Base-by-base conservation (phyloP, 1,140 invertebrate genomes). In the Globodera rostochiensis region DNA sequence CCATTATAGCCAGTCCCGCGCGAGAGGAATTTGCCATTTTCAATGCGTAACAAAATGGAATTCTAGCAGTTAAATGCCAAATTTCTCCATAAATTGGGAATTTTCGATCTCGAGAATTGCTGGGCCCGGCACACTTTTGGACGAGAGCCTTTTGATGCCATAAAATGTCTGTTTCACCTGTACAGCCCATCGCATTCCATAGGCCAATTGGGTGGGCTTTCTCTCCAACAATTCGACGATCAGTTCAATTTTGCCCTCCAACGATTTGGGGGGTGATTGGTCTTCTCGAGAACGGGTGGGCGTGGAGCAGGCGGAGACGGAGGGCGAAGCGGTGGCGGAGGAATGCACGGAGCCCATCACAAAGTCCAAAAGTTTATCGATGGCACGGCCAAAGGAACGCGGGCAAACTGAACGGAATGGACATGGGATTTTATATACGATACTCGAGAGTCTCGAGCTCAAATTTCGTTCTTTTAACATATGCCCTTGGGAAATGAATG, bases 141-240 rank as follows among this genome's bases (percentile, higher is more conserved):
- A 1, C 36, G 36, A 36, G 36, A 36, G 36, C 36, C 36, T 36
- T 36, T 36, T 36, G 36, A 36, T 3, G 36, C 36, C 36, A 36
- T 36, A 36, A 36, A 36, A 36, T 11, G 47, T 81, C 85, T 74
- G 67, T n/a, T 79, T 86, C 45, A 88, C 82, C 66, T 82, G 81
- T 6, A 88, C 71, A 60, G 87, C 86, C 69, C 85, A 79, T 6
- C 78, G 71, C 82, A 88, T 83, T 70, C 84, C 66, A 13, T 82
- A 81, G 11, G 85, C 86, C 49, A 84, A 79, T 81, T 80, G 71
- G 45, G 71, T 73, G 5, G 88, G 74, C 11, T 81, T 60, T 49
- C 50, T 57, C 2, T 69, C 73, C 49, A 82, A 66, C 66, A 74
- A 49, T 47, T 81, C 66, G 36, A 73, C 53, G 21, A 79, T 49